Evolutionary conservation across 2,888 invertebrate species (phyloP).

Genomic region (Apotomis capreana): DNA sequence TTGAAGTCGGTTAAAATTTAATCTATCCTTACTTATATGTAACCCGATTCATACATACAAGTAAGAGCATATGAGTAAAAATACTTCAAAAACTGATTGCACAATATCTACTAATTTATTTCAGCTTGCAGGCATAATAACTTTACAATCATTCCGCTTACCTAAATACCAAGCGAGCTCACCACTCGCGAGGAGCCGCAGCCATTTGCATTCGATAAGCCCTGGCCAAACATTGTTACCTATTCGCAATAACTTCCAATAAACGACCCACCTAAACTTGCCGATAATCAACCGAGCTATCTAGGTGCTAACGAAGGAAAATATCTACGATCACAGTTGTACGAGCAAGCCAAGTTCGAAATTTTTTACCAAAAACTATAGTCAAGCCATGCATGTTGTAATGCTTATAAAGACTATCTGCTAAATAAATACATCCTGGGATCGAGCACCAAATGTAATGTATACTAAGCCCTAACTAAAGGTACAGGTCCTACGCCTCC

Average conservation of each 20-base stretch:
- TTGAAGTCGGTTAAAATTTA: no score
- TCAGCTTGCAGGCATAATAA: conserved; percentile 7
- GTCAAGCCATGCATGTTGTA: no score
- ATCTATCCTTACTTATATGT: no score
- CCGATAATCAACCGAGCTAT: conserved; percentile 29
- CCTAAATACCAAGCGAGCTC: conserved; percentile 41
- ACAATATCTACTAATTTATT: not conserved
- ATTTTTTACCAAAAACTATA: no score
- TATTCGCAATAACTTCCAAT: conserved; percentile 49
- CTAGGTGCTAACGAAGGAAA: conserved; percentile 29
- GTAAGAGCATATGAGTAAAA: not conserved
- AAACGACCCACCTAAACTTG: conserved; percentile 41
- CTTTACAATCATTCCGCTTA: conserved; percentile 27
- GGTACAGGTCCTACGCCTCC: no score
- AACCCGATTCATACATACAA: no score
- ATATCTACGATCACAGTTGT: not conserved
- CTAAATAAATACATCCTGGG: no score
- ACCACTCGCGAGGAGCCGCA: conserved; percentile 45
- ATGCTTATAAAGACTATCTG: no score
- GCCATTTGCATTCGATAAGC: conserved; percentile 60
- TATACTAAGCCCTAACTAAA: no score
- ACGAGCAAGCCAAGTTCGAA: no score
- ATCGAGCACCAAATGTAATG: no score
- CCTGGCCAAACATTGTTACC: conserved; percentile 50
- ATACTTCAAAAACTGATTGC: not conserved